phyloP scores from a whole-genome alignment of 2,113 vertebrate genomes.

The Erythrocercus mccallii region DNA sequence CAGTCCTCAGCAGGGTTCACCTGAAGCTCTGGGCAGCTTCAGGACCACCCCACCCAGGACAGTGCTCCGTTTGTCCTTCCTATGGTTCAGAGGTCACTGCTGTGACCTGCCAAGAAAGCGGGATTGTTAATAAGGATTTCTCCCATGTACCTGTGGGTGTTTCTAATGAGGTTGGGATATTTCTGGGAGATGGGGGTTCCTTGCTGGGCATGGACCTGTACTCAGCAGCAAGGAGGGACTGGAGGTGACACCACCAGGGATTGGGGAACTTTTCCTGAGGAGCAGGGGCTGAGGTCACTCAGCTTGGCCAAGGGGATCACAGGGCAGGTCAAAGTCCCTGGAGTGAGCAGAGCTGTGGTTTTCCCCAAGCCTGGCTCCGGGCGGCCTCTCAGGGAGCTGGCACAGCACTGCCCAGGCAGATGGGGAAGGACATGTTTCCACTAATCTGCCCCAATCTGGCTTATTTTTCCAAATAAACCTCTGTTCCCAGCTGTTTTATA shows the following conservation, averaged over 20 bases:
- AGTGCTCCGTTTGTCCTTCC: background rate
- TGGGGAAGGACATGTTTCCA: background rate
- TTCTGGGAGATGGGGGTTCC: rapidly evolving
- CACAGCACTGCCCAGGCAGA: background rate
- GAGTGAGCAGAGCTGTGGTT: background rate
- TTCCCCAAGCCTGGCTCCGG: rapidly evolving
- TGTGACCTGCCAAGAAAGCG: background rate
- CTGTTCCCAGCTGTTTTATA: background rate
- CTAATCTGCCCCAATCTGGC: slow-evolving; percentile 15
- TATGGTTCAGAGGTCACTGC: background rate
- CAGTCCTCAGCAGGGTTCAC: background rate
- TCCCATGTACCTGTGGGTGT: rapidly evolving
- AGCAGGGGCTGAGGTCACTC: too few relatives aligned
- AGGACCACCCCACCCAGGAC: background rate
- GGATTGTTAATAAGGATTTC: too few relatives aligned
- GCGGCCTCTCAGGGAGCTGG: background rate
- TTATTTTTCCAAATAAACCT: background rate
- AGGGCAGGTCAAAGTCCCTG: background rate
- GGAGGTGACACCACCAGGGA: background rate
- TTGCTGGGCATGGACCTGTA: background rate
- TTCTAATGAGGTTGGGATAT: background rate
- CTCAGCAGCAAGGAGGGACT: background rate
- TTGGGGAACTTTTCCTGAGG: too few relatives aligned
- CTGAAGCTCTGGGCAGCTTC: background rate
- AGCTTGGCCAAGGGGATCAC: background rate